phyloP scores from a whole-genome alignment of 2,797 vertebrate species.

The Podarcis lilfordi region DNA sequence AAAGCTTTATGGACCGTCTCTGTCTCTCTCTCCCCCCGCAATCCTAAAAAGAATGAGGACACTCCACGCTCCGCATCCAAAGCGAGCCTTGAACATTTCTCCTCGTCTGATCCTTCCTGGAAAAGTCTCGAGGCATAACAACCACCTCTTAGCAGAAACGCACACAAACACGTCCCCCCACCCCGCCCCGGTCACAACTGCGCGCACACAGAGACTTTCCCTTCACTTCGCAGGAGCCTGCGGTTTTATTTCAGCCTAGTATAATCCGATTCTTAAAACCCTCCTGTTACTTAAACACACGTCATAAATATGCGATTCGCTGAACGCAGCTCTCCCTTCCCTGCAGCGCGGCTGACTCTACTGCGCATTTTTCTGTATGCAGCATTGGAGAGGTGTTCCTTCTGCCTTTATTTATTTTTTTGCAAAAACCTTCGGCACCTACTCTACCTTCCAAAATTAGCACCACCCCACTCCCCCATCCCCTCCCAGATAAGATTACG shows the following conservation, averaged over 20 bases:
- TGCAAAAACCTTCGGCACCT: background rate
- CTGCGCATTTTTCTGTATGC: background rate
- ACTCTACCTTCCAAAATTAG: background rate
- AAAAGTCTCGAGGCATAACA: background rate
- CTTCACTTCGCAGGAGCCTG: background rate
- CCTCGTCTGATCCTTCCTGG: background rate
- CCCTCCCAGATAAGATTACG: background rate
- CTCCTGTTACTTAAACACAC: slow-evolving; percentile 13
- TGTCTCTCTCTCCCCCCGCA: background rate
- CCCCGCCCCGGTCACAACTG: background rate
- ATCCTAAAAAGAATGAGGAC: background rate
- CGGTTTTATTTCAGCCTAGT: background rate
- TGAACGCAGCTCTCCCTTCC: background rate
- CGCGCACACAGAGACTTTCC: background rate
- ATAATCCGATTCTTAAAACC: background rate
- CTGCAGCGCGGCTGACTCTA: background rate
- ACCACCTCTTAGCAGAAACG: background rate
- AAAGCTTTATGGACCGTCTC: background rate
- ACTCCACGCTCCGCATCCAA: background rate
- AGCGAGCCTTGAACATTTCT: background rate
- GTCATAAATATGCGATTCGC: slow-evolving; percentile 8
- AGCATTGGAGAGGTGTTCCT: background rate
- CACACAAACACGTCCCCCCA: background rate
- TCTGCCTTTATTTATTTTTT: background rate
- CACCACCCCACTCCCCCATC: background rate